Percentiles rank a stretch among this genome's conserved stretches.
Evolutionary conservation across 2,113 vertebrate species (phyloP).

Genomic region (Semnopithecus entellus): DNA sequence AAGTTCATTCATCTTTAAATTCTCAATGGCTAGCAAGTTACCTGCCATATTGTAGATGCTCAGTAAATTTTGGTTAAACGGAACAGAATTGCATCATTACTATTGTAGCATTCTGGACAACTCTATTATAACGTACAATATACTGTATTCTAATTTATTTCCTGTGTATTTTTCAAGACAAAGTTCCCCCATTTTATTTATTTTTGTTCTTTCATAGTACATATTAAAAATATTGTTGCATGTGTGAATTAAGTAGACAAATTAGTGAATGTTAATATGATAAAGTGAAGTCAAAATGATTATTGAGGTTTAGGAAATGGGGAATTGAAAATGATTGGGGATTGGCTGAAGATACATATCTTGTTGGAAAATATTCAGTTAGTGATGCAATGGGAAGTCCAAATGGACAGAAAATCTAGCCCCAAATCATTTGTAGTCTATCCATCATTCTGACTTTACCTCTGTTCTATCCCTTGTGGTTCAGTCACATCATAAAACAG

Average conservation of each 20-base stretch:
- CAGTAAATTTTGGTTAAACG: neutral
- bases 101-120: neutral
- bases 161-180: neutral
- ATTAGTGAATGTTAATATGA: neutral
- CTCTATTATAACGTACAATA: neutral
- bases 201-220: neutral
- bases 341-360: neutral
- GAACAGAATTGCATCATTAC: neutral
- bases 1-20: neutral
- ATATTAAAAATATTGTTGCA: neutral
- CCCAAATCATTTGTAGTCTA: neutral
- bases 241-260: neutral
- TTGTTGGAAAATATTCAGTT: neutral
- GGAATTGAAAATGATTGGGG: neutral
- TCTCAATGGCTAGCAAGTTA: neutral
- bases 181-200: neutral
- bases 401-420: neutral
- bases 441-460: neutral
- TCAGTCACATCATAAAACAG: neutral
- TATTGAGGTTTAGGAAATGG: neutral
- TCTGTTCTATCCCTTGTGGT: rapidly evolving
- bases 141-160: neutral
- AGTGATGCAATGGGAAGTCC: neutral
- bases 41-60: neutral
- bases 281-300: neutral